A percentile compares a stretch with the other conserved stretches of the same genome.
phyloP scores from a whole-genome alignment of 2,888 invertebrate species.

The Oithona nana region DNA sequence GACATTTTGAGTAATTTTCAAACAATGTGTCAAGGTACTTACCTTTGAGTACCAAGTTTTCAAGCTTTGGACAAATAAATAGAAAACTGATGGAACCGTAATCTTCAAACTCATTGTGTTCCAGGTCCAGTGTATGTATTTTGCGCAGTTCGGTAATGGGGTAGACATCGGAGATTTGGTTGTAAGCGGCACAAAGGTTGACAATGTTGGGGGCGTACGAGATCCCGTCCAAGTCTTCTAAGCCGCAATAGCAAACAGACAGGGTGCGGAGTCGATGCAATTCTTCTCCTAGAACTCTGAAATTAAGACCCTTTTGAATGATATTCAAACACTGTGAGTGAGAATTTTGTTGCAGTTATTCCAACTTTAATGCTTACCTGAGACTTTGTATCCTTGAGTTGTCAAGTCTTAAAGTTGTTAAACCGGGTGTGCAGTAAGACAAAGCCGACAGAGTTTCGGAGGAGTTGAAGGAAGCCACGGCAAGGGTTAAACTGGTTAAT shows the following conservation, averaged over 20 bases:
- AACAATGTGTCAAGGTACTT: too few species aligned
- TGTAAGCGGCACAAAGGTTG: slow-evolving; percentile 42
- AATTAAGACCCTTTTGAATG: background rate
- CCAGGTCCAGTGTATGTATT: slow-evolving; percentile 31
- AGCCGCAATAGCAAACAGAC: slow-evolving; percentile 42
- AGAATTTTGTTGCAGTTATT: background rate
- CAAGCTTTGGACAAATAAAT: slow-evolving; percentile 26
- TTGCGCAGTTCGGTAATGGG: slow-evolving; percentile 38
- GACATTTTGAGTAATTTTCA: too few species aligned
- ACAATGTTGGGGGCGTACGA: slow-evolving; percentile 41
- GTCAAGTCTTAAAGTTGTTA: slow-evolving; percentile 1
- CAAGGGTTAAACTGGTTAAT: background rate
- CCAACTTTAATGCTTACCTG: background rate
- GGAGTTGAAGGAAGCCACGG: background rate
- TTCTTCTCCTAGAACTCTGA: slow-evolving; percentile 45
- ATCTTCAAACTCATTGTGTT: slow-evolving; percentile 27
- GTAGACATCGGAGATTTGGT: slow-evolving; percentile 41
- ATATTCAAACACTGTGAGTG: background rate
- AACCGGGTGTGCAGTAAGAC: background rate
- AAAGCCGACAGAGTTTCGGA: slow-evolving; percentile 3
- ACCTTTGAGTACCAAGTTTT: slow-evolving; percentile 26
- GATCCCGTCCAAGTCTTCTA: slow-evolving; percentile 45
- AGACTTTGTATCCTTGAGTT: background rate
- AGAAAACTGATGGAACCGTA: slow-evolving; percentile 26
- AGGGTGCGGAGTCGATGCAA: slow-evolving; percentile 39